These are phyloP conservation scores for Phyllopteryx taeniolatus DNA, from an alignment of 2,113 vertebrate genomes.

Conservation along the genomic window DNA sequence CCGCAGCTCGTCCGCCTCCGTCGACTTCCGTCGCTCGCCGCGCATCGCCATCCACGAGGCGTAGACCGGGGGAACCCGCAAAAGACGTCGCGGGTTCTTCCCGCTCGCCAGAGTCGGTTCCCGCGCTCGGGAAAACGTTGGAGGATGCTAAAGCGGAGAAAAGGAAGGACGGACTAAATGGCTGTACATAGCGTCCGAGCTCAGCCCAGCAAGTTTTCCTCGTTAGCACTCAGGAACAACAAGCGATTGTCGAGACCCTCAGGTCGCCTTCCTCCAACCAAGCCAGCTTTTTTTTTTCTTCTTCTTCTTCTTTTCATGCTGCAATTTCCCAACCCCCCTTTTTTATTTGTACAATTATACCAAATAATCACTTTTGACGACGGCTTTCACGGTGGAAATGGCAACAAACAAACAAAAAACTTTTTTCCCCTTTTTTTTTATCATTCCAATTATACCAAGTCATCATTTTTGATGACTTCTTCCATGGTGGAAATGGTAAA, in stretches of 20 bases:
- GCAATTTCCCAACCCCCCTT: background rate
- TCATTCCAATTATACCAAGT: too few relatives aligned
- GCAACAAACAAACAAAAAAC: too few relatives aligned
- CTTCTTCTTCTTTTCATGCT: constrained; percentile 1
- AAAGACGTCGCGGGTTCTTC: constrained; percentile 1
- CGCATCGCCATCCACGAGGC: constrained; percentile 87
- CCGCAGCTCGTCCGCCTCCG: constrained; percentile 76
- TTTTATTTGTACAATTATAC: background rate
- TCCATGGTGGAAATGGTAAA: too few relatives aligned
- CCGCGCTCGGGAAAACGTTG: constrained; percentile 20
- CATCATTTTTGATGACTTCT: too few relatives aligned
- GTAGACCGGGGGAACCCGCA: constrained; percentile 56
- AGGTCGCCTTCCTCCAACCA: constrained; percentile 55
- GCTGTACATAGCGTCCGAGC: background rate
- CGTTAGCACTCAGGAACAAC: constrained; percentile 66
- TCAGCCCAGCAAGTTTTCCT: constrained; percentile 41
- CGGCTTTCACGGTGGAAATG: background rate
- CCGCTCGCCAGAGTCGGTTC: background rate
- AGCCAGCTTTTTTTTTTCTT: constrained; percentile 24
- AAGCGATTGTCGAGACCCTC: constrained; percentile 48
- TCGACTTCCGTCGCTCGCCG: constrained; percentile 84
- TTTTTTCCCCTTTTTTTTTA: too few relatives aligned
- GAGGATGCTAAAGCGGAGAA: background rate
- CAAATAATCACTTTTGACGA: constrained; percentile 1
- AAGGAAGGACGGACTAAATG: background rate